Conservation (phyloP, 2,113 vertebrate genomes). For the Macquaria ambigua region DNA sequence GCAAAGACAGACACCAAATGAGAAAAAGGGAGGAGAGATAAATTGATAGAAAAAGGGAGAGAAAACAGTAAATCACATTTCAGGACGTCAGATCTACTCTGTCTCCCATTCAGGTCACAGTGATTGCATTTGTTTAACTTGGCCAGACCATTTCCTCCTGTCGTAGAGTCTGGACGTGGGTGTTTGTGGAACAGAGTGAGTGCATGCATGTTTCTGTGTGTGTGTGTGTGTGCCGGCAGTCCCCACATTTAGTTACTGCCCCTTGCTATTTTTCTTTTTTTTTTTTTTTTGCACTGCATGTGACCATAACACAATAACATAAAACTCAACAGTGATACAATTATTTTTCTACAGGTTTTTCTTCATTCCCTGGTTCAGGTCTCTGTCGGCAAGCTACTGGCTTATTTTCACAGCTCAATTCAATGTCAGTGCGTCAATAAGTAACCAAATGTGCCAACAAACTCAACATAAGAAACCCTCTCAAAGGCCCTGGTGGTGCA, state of each 20-base stretch:
- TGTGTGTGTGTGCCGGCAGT: not conserved
- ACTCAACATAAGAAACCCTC: slow-evolving; percentile 45
- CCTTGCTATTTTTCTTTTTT: slow-evolving; percentile 27
- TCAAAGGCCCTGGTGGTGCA: slow-evolving; percentile 24
- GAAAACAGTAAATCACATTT: slow-evolving; percentile 47
- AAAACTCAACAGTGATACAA: slow-evolving; percentile 43
- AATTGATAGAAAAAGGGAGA: slow-evolving; percentile 56
- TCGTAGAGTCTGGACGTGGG: not conserved
- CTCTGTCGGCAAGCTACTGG: slow-evolving; percentile 9
- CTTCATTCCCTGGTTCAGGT: slow-evolving; percentile 9
- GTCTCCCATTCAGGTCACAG: slow-evolving; percentile 48
- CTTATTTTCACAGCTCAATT: slow-evolving; percentile 40
- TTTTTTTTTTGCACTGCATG: slow-evolving; percentile 15
- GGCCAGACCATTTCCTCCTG: slow-evolving; percentile 50
- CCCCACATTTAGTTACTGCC: slow-evolving; percentile 18
- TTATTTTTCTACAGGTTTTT: slow-evolving; percentile 32
- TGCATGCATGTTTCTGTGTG: not conserved
- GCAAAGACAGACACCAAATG: slow-evolving; percentile 49
- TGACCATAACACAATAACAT: slow-evolving; percentile 31
- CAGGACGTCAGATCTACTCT: slow-evolving; percentile 32
- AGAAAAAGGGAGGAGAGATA: slow-evolving; percentile 47
- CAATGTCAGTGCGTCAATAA: slow-evolving; percentile 49
- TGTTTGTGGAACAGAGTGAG: not conserved
- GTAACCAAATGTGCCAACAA: slow-evolving; percentile 52
- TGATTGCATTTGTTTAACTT: slow-evolving; percentile 68